phyloP scores from a whole-genome alignment of 2,797 vertebrate genomes.

The Sus cebifrons region DNA sequence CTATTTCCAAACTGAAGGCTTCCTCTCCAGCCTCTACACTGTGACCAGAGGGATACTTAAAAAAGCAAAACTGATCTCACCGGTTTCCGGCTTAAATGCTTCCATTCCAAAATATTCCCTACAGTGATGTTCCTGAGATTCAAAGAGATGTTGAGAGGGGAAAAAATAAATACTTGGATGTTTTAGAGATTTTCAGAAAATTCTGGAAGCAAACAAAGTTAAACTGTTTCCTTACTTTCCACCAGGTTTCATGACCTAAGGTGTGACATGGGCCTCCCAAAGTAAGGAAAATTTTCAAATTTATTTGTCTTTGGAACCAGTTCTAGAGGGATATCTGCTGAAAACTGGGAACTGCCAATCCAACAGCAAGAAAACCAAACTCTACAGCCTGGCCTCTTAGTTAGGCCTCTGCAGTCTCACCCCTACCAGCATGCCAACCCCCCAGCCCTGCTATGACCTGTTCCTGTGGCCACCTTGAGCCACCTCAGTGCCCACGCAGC shows the following conservation, averaged over 20 bases:
- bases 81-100: not conserved
- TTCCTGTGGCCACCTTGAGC: not conserved
- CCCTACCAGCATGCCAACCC: not conserved
- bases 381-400: not conserved
- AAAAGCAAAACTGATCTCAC: not conserved
- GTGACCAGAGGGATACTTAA: not conserved
- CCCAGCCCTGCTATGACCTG: rapidly evolving
- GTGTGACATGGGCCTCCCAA: not conserved
- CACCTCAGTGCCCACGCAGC: not conserved
- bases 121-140: not conserved
- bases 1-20: not conserved
- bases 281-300: not conserved
- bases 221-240: not conserved
- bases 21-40: not conserved
- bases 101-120: not conserved
- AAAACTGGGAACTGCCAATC: not conserved
- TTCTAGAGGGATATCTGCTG: not conserved
- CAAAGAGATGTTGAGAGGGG: not conserved
- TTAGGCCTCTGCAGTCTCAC: not conserved
- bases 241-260: not conserved
- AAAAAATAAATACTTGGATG: not conserved
- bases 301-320: not conserved
- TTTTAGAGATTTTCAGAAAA: not conserved
- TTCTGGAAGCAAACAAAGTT: not conserved
- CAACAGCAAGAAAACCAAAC: not conserved